Evolutionary conservation across 2,888 invertebrate genomes (phyloP).

Genomic region (Torymus aiolomorphi): DNA sequence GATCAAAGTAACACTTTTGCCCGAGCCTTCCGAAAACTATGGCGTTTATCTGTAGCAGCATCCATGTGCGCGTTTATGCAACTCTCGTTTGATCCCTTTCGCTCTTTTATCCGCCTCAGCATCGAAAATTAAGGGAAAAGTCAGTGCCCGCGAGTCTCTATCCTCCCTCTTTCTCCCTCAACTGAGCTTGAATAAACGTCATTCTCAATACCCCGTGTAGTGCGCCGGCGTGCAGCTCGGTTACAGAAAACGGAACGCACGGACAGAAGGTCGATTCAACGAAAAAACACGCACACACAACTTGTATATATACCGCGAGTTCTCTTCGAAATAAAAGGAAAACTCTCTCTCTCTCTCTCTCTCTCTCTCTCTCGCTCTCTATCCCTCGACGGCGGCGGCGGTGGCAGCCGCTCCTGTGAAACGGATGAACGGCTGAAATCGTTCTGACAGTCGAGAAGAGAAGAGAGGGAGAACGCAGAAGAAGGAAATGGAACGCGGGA

Average conservation of each 20-base stretch:
- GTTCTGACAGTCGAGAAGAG: slow-evolving; percentile 63
- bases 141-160: not conserved
- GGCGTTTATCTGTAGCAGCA: no score
- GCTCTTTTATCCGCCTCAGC: not conserved
- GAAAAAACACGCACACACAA: not conserved
- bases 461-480: slow-evolving; percentile 50
- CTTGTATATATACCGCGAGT: not conserved
- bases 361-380: slow-evolving; percentile 15
- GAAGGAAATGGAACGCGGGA: slow-evolving; percentile 25
- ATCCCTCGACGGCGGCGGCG: no score
- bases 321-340: slow-evolving; percentile 29
- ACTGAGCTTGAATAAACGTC: slow-evolving; percentile 25
- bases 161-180: not conserved
- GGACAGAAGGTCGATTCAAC: slow-evolving; percentile 16
- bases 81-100: not conserved
- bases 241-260: not conserved
- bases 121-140: not conserved
- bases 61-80: no score
- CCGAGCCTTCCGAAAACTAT: no score
- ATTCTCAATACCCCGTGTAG: not conserved
- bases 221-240: not conserved
- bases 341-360: not conserved
- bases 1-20: no score
- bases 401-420: slow-evolving; percentile 49
- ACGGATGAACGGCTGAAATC: slow-evolving; percentile 65